A percentile compares a stretch with the other conserved stretches of the same genome.
These are phyloP conservation scores for Heliconius hortense DNA, from an alignment of 2,888 invertebrate species.

Conservation along the genomic window DNA sequence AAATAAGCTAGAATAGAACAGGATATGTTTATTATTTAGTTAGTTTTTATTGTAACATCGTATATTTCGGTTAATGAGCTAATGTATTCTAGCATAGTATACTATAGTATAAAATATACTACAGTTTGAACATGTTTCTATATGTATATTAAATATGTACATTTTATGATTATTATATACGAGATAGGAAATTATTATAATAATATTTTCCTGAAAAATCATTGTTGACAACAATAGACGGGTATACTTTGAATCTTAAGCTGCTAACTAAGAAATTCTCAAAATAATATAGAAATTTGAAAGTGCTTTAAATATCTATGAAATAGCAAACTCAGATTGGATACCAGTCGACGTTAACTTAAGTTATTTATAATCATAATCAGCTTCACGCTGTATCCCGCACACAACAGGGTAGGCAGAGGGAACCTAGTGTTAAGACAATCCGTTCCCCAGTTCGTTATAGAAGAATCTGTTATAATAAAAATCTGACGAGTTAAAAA, in stretches of 20 bases:
- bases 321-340: not conserved
- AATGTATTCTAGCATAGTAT: no score
- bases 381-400: no score
- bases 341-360: not conserved
- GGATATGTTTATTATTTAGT: not conserved
- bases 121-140: no score
- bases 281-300: not conserved
- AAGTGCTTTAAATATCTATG: not conserved
- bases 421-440: no score
- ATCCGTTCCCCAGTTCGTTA: no score
- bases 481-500: no score
- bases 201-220: not conserved
- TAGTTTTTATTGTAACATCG: not conserved
- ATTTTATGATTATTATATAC: no score
- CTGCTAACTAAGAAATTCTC: not conserved
- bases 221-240: not conserved
- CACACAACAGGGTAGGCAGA: no score
- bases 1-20: not conserved
- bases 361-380: not conserved
- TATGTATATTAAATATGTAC: no score
- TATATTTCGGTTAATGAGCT: not conserved
- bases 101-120: no score
- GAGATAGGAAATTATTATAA: not conserved
- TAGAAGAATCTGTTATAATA: no score
- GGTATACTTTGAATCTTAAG: not conserved